Conservation (phyloP, 2,888 invertebrate species). For the Drosophila planitibia region DNA sequence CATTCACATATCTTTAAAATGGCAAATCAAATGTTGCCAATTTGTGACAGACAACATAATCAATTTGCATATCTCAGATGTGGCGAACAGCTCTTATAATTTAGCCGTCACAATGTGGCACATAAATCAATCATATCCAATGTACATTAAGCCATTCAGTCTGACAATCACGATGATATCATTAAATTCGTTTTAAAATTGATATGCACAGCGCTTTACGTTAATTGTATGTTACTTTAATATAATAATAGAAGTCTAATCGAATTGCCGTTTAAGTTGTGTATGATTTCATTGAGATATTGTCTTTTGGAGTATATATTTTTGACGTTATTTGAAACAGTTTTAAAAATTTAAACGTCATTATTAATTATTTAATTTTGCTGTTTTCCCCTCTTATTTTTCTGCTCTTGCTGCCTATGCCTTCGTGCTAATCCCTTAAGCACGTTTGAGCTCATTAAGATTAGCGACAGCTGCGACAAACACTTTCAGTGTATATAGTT, state of each 20-base stretch:
- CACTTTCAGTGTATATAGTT: conserved; percentile 5
- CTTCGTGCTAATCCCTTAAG: not conserved
- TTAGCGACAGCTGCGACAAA: conserved; percentile 4
- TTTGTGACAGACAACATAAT: conserved; percentile 53
- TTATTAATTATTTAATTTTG: not conserved
- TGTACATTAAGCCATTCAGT: conserved; percentile 31
- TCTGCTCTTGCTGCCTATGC: not conserved
- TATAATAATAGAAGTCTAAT: not conserved
- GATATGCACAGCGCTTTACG: conserved; percentile 2
- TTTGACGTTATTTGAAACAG: not conserved
- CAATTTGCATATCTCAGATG: conserved; percentile 72
- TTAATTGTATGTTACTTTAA: not conserved
- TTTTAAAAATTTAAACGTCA: not conserved
- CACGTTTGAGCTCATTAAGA: conserved; percentile 7
- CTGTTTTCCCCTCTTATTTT: not conserved
- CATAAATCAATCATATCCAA: conserved; percentile 65
- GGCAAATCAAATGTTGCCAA: conserved; percentile 77
- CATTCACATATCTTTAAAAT: conserved; percentile 47
- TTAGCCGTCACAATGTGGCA: conserved; percentile 36
- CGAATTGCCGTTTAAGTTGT: not conserved
- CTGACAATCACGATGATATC: conserved; percentile 37
- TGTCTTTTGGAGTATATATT: not conserved
- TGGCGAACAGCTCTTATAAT: conserved; percentile 49
- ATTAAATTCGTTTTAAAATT: conserved; percentile 9
- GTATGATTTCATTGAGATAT: not conserved